Conservation (phyloP, 2,113 vertebrate genomes). For the Cottus gobio region DNA sequence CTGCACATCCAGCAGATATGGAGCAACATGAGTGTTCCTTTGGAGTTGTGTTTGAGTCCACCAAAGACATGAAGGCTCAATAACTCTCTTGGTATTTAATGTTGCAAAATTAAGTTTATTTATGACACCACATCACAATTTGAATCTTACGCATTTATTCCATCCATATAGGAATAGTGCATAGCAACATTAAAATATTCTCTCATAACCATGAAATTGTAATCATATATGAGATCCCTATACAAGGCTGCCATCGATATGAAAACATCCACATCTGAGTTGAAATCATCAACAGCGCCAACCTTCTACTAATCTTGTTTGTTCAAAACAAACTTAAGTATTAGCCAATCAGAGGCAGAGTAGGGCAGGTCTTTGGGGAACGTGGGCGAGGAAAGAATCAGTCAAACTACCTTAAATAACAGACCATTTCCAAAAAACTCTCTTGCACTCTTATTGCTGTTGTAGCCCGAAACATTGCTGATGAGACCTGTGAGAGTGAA, state of each 20-base stretch:
- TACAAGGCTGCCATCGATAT: too few relatives aligned
- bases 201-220: not conserved
- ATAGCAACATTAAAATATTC: not conserved
- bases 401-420: not conserved
- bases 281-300: not conserved
- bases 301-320: not conserved
- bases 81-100: not conserved
- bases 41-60: not conserved
- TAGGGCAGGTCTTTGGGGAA: not conserved
- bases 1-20: too few relatives aligned
- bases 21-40: not conserved
- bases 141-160: not conserved
- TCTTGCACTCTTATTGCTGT: not conserved
- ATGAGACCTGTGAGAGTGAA: conserved; percentile 6
- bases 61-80: not conserved
- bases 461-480: not conserved
- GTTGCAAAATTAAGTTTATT: not conserved
- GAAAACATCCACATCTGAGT: not conserved
- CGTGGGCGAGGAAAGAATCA: not conserved
- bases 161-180: not conserved
- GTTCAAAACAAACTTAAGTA: not conserved
- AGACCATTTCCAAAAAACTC: not conserved
- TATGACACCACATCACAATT: not conserved
- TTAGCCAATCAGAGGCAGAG: not conserved
- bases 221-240: not conserved